Conservation (phyloP, 2,113 vertebrate species). For the Poicephalus meyeri region DNA sequence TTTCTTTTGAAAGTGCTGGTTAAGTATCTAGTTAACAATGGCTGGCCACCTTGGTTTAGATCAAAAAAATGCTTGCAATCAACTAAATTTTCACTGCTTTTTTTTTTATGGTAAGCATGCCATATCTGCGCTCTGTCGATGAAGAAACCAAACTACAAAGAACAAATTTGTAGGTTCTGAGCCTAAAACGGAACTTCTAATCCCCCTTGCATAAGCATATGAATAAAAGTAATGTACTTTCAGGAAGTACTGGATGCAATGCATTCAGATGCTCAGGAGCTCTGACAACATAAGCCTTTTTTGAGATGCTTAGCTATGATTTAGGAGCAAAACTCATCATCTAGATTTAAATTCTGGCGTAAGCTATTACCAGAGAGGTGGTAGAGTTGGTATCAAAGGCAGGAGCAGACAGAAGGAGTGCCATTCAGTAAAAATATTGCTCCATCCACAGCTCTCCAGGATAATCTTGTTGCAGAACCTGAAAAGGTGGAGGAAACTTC, state of each 20-base stretch:
- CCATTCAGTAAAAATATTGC: not conserved
- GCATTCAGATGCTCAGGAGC: not conserved
- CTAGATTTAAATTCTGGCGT: not conserved
- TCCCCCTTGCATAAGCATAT: rapidly evolving
- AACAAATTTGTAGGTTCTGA: not conserved
- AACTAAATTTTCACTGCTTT: not conserved
- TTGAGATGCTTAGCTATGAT: not conserved
- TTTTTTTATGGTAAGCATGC: not conserved
- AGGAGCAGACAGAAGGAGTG: not conserved
- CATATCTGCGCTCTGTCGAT: not conserved
- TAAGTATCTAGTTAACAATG: not conserved
- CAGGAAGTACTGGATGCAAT: not conserved
- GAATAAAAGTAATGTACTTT: not conserved
- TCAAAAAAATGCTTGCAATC: not conserved
- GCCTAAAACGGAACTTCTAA: not conserved
- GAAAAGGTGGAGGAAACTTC: not conserved
- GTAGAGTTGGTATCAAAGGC: not conserved
- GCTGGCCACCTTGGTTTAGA: not conserved
- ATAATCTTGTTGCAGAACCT: conserved; percentile 10
- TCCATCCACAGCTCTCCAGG: not conserved
- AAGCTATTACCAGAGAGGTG: not conserved
- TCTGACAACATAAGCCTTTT: not conserved
- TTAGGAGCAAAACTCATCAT: not conserved
- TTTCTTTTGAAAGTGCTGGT: not conserved
- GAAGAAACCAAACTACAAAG: not conserved